Conservation (phyloP, 2,797 vertebrate genomes). For the Sternarchorhynchus goeldii region DNA sequence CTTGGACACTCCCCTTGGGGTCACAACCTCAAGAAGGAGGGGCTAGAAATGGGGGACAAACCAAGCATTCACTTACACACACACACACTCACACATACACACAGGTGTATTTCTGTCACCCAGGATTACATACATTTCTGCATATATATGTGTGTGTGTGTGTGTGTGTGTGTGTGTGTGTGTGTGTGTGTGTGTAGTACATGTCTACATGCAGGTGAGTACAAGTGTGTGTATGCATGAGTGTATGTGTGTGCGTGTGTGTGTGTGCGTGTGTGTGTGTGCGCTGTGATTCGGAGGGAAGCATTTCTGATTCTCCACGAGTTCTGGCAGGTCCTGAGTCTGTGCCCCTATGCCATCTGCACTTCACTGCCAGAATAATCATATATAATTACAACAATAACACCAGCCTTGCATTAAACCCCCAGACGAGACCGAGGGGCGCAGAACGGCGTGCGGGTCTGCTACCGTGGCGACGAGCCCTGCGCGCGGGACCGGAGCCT, state of each 20-base stretch:
- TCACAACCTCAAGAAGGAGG: conserved; percentile 52
- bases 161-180: neutral
- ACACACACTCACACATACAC: neutral
- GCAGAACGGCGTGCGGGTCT: neutral
- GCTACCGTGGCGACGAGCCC: neutral
- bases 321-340: conserved; percentile 69
- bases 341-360: conserved; percentile 68
- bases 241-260: conserved; percentile 1
- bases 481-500: neutral
- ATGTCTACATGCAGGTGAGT: too few species aligned
- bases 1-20: conserved; percentile 61
- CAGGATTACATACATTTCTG: neutral
- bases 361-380: conserved; percentile 71
- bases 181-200: neutral
- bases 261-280: conserved; percentile 23
- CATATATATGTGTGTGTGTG: neutral
- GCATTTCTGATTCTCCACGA: conserved; percentile 61
- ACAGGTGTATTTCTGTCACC: neutral
- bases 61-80: neutral
- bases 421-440: conserved; percentile 12
- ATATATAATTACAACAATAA: conserved; percentile 79
- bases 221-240: neutral
- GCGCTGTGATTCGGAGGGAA: conserved; percentile 49
- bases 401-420: conserved; percentile 54
- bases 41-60: neutral